A percentile compares a stretch with the other conserved stretches of the same genome.
Conservation (phyloP, 2,113 vertebrate genomes). For the Coptodon bakossiorum region DNA sequence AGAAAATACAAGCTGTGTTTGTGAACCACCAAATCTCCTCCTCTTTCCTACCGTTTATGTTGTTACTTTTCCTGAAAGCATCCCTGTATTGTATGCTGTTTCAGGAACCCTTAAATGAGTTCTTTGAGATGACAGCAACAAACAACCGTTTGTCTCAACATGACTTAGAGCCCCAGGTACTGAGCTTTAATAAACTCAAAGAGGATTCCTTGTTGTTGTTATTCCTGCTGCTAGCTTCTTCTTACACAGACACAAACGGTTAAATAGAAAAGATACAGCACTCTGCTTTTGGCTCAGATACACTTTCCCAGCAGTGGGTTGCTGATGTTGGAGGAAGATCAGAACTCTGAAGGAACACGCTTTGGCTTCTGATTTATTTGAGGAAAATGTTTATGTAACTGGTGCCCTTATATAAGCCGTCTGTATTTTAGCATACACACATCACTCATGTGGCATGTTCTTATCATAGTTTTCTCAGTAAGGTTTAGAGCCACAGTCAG, state of each 20-base stretch:
- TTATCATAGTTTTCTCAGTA: not conserved
- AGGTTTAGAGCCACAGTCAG: not conserved
- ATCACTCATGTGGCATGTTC: not conserved
- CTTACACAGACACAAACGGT: not conserved
- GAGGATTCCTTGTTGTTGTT: not conserved
- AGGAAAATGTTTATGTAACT: conserved; percentile 3
- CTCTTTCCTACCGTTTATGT: fast-evolving
- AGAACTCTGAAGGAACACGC: not conserved
- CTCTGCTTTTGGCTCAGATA: not conserved
- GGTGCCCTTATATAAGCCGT: not conserved
- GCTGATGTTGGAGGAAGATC: conserved; percentile 8
- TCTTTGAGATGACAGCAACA: not conserved
- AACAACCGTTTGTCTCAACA: not conserved
- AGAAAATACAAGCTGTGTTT: not conserved
- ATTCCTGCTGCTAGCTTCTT: not conserved
- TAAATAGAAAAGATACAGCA: not conserved
- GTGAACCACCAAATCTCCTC: not conserved
- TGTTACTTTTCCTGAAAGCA: not conserved
- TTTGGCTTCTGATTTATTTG: not conserved
- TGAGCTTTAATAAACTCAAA: not conserved
- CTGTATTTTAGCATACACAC: not conserved
- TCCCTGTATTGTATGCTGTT: not conserved
- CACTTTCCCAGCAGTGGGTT: not conserved
- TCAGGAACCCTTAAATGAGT: not conserved
- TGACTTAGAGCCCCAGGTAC: not conserved